Base-by-base conservation (phyloP, 2,888 invertebrate species). In the Pheosia gnoma region DNA sequence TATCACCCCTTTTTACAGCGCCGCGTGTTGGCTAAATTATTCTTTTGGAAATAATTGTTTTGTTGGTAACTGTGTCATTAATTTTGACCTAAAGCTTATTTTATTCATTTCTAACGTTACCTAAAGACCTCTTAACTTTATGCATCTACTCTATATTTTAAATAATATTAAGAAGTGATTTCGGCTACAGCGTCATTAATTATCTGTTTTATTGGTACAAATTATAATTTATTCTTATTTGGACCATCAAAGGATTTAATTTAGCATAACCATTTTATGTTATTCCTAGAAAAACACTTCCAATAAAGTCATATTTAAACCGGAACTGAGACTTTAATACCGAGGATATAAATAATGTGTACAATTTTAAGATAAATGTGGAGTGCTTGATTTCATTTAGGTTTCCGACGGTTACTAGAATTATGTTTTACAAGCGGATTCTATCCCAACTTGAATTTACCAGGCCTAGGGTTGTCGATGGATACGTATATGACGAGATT, bases 1-100 rank as follows among this genome's bases (percentile, higher is more conserved):
- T 77, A 74, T 67, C 72, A 65, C 66, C 74, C 70, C 74, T 80
- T 83, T 82, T 77, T 78, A 70, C 67, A 57, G 45, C 5, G 55
- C 65, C 68, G 60, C 56, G 43, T 56, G 53, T 53, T 11, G 4
- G 39, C 13, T 55, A 39, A n/a, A 39, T 55, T 55, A 13, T 25
- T 25, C 3, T 39, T 55, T 55, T 55, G 13, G 51, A 51, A 51
- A 4, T 25, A 51, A 51, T 51, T 8, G 51, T 51, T 51, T 51
- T 13, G 47, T 51, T 51, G 6, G 13, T 51, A 3, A 51, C 25
- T n/a, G n/a, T n/a, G n/a, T n/a, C n/a, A n/a, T n/a, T n/a, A n/a
- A n/a, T n/a, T n/a, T n/a, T n/a, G n/a, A n/a, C n/a, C n/a, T n/a
- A n/a, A n/a, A n/a, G n/a, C n/a, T n/a, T n/a, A n/a, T n/a, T n/a